phyloP scores from a whole-genome alignment of 2,797 vertebrate species.

The Gallinago solitaria region DNA sequence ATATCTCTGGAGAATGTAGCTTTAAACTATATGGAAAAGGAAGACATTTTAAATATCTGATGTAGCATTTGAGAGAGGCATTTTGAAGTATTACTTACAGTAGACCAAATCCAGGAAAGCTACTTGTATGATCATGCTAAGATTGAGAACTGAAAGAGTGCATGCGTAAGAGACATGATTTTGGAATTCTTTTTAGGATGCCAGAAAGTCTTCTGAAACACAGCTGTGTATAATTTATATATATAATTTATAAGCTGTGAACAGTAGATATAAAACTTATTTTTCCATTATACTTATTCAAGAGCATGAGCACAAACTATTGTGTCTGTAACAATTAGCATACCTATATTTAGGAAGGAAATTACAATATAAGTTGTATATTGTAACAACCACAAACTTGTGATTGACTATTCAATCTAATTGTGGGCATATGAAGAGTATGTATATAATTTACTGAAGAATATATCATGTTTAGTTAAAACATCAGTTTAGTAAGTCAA shows the following conservation, averaged over 20 bases:
- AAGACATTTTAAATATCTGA: neutral
- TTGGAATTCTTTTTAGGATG: neutral
- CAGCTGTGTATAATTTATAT: neutral
- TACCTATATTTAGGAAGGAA: too few relatives aligned
- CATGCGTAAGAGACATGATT: rapidly evolving
- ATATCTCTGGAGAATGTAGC: neutral
- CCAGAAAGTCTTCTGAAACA: neutral
- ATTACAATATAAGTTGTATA: neutral
- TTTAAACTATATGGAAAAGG: neutral
- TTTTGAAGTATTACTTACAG: neutral
- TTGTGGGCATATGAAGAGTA: neutral
- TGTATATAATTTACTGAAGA: neutral
- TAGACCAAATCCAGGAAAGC: neutral
- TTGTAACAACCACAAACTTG: neutral
- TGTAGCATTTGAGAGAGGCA: neutral
- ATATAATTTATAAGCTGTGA: too few relatives aligned
- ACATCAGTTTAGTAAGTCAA: neutral
- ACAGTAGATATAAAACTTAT: too few relatives aligned
- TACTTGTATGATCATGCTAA: neutral
- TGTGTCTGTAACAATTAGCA: too few relatives aligned
- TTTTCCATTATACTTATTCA: too few relatives aligned
- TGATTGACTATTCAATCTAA: neutral
- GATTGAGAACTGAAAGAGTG: neutral
- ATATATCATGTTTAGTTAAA: neutral
- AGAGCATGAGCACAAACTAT: too few relatives aligned